A percentile compares a stretch with the other conserved stretches of the same genome.
Conservation (phyloP, 2,888 invertebrate species). For the Amphipoea oculea region DNA sequence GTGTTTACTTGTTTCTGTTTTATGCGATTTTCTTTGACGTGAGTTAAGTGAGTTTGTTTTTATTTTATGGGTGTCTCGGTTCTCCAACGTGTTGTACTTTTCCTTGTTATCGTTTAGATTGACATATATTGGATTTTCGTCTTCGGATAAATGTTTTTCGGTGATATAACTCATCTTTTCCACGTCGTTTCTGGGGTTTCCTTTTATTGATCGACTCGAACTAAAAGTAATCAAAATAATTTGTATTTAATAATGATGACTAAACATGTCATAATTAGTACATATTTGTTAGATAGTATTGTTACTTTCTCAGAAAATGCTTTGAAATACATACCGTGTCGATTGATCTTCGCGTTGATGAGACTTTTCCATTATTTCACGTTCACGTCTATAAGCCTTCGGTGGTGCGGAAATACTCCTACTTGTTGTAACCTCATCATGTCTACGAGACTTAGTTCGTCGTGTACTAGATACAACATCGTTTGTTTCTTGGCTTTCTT, state of each 20-base stretch:
- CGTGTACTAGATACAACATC: constrained; percentile 66
- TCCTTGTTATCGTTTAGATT: constrained; percentile 68
- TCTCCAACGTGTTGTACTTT: constrained; percentile 40
- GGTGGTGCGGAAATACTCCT: constrained; percentile 85
- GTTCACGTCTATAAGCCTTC: constrained; percentile 71
- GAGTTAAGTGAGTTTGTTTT: constrained; percentile 33
- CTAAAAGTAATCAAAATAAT: constrained; percentile 58
- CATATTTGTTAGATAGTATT: constrained; percentile 6
- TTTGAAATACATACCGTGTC: constrained; percentile 65
- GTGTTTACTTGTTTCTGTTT: constrained; percentile 36
- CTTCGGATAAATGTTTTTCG: constrained; percentile 62
- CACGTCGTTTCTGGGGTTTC: constrained; percentile 43
- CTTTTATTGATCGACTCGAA: constrained; percentile 58
- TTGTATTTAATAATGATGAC: constrained; percentile 27
- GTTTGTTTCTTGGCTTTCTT: constrained; percentile 68
- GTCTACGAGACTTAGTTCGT: constrained; percentile 75
- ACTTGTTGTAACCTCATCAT: constrained; percentile 71
- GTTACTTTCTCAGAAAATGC: constrained; percentile 27
- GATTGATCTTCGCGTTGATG: constrained; percentile 59
- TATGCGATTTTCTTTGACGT: constrained; percentile 43
- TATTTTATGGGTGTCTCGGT: constrained; percentile 30
- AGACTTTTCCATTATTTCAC: constrained; percentile 65
- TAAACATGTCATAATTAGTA: constrained; percentile 3
- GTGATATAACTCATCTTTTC: constrained; percentile 31
- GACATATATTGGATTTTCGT: constrained; percentile 71